A percentile compares a stretch with the other conserved stretches of the same genome.
Conservation (phyloP, 1,140 invertebrate genomes). For the Neelides sp. region DNA sequence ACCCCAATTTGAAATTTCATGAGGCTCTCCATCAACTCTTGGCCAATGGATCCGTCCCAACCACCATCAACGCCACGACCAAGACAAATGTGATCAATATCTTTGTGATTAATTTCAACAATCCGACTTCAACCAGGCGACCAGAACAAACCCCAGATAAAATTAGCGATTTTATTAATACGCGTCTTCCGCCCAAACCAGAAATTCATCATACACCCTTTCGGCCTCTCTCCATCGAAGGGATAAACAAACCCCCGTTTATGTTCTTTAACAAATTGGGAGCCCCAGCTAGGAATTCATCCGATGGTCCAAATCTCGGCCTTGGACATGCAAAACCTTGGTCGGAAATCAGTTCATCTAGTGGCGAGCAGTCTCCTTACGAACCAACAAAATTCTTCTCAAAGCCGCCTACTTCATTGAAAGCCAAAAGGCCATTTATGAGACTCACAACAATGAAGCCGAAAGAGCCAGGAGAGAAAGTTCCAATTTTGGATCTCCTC, state of each 20-base stretch:
- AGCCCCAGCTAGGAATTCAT: no score
- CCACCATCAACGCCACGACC: constrained; percentile 27
- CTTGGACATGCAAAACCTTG: no score
- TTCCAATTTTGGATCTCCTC: constrained; percentile 28
- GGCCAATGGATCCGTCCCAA: constrained; percentile 25
- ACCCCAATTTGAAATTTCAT: constrained; percentile 31
- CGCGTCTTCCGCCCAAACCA: neutral
- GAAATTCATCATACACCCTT: no score
- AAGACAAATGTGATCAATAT: constrained; percentile 31
- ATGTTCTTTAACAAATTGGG: constrained; percentile 11
- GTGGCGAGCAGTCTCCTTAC: no score
- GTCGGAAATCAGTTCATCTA: no score
- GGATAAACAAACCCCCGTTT: constrained; percentile 3
- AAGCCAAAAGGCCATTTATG: no score
- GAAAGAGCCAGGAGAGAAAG: constrained; percentile 2
- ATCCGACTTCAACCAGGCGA: constrained; percentile 6
- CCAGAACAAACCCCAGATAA: constrained; percentile 1
- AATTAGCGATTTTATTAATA: neutral
- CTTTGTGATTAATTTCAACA: constrained; percentile 29
- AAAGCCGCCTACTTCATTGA: no score
- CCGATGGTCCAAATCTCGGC: no score
- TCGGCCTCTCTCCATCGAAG: constrained; percentile 8
- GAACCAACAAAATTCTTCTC: no score
- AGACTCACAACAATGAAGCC: no score
- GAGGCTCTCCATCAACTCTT: constrained; percentile 29